Evolutionary conservation across 35 echinoderm and acorn worm genomes (phyloP), one percentile per base, ranked within the genome.

Genomic region (Acanthaster planci): DNA sequence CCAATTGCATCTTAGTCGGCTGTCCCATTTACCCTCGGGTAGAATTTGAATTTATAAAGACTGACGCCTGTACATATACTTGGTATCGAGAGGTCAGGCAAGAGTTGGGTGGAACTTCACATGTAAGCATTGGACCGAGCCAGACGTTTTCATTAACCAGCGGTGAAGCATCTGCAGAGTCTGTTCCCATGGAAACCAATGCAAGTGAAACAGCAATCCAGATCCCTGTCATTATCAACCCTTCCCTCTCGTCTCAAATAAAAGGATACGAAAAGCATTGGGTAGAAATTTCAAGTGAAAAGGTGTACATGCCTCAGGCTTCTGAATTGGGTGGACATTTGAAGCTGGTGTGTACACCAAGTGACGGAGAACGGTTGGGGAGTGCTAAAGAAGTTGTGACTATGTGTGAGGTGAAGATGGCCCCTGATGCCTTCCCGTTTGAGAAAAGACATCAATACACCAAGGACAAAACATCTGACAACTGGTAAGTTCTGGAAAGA

Each of bases 21-120:
- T 95, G 93, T 50, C 93, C 93, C 19, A 30, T 95, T 27, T 85
- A 87, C 84, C 93, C 93, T 22, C 30, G 76, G 47, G 38, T 94
- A 3, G 77, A 58, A 16, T 57, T 60, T 79, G 93, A 95, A 78
- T 95, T 95, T 80, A 22, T 80, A n/a, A 37, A 67, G 51, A n/a
- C n/a, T 26, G 80, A 82, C 51, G 14, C 31, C 30, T 87, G 79
- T 76, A 55, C 26, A 32, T 95, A 84, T 64, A 58, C 35, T 6
- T 95, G 93, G 93, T 95, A 80, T 95, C 80, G 64, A 52, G 53
- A 60, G 2, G 32, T 23, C 12, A 29, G 22, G 0, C 54, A 68
- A 64, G 30, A 60, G 1, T 18, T 32, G 15, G 27, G 37, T 3
- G 59, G 59, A 64, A 36, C 37, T 27, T 19, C 29, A 6, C 39